These are phyloP conservation scores for Lepus europaeus DNA, from an alignment of 2,113 vertebrate species.

Conservation along the genomic window DNA sequence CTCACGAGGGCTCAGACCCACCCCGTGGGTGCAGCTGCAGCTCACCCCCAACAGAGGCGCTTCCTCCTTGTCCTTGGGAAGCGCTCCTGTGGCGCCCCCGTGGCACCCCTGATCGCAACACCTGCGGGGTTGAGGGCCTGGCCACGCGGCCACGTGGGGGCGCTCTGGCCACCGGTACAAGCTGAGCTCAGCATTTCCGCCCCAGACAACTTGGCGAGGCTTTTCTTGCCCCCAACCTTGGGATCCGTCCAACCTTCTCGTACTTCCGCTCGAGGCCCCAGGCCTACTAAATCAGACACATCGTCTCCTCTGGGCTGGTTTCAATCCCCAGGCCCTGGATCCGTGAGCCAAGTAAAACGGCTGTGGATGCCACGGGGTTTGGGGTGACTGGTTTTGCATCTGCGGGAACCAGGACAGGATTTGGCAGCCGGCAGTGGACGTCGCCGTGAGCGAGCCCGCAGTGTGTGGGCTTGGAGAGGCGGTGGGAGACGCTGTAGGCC, in stretches of 20 bases:
- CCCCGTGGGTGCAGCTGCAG: rapidly evolving
- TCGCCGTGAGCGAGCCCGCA: neutral
- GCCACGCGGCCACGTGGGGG: too few relatives aligned
- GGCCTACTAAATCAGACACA: neutral
- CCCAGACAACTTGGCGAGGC: neutral
- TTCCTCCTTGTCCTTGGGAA: neutral
- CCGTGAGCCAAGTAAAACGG: rapidly evolving
- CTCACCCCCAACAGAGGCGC: rapidly evolving
- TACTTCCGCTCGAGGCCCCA: neutral
- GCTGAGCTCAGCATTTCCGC: neutral
- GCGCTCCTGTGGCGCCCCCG: too few relatives aligned
- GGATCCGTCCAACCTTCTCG: neutral
- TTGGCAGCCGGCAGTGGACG: neutral
- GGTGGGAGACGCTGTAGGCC: too few relatives aligned
- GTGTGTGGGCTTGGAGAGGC: rapidly evolving
- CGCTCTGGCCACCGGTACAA: rapidly evolving
- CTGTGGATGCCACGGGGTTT: too few relatives aligned
- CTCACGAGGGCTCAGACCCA: rapidly evolving
- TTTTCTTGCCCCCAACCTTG: neutral
- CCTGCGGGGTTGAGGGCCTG: neutral
- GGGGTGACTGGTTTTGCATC: too few relatives aligned
- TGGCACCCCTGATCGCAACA: neutral
- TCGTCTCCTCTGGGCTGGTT: neutral
- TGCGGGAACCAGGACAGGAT: neutral
- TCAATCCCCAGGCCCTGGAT: neutral